phyloP scores from a whole-genome alignment of 2,113 vertebrate genomes.

The Arothron firmamentum region DNA sequence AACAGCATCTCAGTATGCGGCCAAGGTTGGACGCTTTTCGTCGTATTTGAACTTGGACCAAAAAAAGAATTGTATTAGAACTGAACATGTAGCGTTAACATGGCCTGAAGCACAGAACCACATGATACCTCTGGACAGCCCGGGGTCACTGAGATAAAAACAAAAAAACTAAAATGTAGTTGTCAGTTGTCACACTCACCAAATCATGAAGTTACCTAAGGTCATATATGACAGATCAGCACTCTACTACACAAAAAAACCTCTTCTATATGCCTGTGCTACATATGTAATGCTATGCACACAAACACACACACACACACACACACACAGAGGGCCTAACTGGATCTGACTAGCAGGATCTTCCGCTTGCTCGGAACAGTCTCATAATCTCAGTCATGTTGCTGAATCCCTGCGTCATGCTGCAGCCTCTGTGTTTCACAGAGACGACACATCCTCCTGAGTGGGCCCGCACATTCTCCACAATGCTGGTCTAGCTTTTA shows the following conservation, averaged over 20 bases:
- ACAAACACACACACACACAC: neutral
- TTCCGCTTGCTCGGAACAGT: constrained; percentile 11
- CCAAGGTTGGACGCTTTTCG: too few species aligned
- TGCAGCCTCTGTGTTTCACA: constrained; percentile 8
- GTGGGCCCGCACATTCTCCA: constrained; percentile 25
- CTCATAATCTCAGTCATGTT: constrained; percentile 14
- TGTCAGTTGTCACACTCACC: too few species aligned
- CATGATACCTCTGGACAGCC: too few species aligned
- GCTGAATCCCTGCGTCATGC: constrained; percentile 13
- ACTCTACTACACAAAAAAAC: constrained; percentile 8
- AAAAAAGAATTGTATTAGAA: too few species aligned
- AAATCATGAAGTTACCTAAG: neutral
- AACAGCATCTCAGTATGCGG: too few species aligned
- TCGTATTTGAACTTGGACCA: too few species aligned
- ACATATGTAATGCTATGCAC: neutral
- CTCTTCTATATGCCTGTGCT: neutral
- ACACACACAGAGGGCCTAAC: neutral
- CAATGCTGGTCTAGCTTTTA: constrained; percentile 34
- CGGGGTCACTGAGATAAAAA: too few species aligned
- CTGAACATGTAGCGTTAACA: too few species aligned
- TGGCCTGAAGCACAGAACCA: too few species aligned
- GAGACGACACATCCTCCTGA: constrained; percentile 11
- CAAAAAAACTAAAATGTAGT: too few species aligned
- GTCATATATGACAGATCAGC: constrained; percentile 2
- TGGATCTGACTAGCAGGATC: constrained; percentile 13